Base-by-base conservation (phyloP, 2,113 vertebrate genomes). In the Chlorodrepanis virens region DNA sequence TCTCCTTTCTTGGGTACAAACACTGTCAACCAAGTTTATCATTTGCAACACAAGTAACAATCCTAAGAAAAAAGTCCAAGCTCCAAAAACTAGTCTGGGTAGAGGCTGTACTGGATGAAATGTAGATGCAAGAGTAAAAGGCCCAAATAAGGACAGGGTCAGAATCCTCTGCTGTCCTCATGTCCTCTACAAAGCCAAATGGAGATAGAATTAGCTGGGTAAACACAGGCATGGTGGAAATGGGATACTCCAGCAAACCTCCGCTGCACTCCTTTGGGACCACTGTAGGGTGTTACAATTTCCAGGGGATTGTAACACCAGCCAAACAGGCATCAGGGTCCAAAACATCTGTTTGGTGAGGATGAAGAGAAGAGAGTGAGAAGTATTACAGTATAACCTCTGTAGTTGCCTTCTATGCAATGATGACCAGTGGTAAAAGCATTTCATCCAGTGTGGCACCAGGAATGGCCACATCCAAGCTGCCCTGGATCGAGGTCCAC, bases 341-440 rank as follows among this genome's bases (percentile, higher is more conserved):
- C 31, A 53, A 67, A 83, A 29, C 2, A 15, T 49, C 27, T 39
- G 9, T 31, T 85, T 57, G 24, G 16, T 65, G 24, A 70, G 15
- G 37, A 53, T 27, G 29, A 91, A 49, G 25, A 75, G 35, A 65
- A 42, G 7, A 59, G 18, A 72, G 28, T 47, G 23, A 49, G 67
- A 67, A 63, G 21, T n/a, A 53, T 61, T 75, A 52, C 5, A 7
- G 29, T 2, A 27, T 12, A 87, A 83, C 11, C 16, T 63, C 35
- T 68, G 49, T n/a, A 0, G 0, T 5, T 42, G 44, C 15, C 12
- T 71, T 54, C 35, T 1, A 0, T 25, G 44, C 25, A 83, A 22
- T 5, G 52, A 83, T 40, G 71, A 37, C 28, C 64, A 40, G 6
- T 0, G 0, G 17, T 15, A 15, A 60, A 78, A 74, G 14, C 12